Conservation (phyloP, 2,797 vertebrate species). For the Intellagama lesueurii region DNA sequence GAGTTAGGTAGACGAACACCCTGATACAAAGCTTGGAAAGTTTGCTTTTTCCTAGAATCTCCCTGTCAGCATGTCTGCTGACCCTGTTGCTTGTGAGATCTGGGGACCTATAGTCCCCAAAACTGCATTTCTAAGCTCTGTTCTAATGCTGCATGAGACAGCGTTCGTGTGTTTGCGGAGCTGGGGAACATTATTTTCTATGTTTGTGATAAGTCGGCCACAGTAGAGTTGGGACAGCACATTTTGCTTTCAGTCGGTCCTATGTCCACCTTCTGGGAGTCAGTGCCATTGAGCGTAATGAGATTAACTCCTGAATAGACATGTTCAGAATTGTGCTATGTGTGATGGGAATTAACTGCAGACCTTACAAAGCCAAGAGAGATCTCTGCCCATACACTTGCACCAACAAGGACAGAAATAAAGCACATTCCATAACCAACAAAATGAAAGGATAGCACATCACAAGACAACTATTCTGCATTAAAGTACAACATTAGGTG, state of each 20-base stretch:
- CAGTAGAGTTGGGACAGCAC: too few relatives aligned
- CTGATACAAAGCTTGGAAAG: too few relatives aligned
- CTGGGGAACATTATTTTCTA: too few relatives aligned
- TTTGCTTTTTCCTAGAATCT: too few relatives aligned
- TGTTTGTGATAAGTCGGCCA: too few relatives aligned
- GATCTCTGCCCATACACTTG: background rate
- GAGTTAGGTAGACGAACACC: too few relatives aligned
- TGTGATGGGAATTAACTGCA: conserved; percentile 12
- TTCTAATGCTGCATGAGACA: too few relatives aligned
- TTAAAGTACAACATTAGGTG: conserved; percentile 22
- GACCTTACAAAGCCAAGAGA: background rate
- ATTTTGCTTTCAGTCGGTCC: background rate
- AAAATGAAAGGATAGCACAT: background rate
- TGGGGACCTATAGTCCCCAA: too few relatives aligned
- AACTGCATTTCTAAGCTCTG: too few relatives aligned
- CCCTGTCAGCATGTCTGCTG: too few relatives aligned
- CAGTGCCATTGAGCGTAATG: background rate
- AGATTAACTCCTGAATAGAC: background rate
- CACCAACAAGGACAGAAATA: background rate
- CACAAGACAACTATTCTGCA: conserved; percentile 11
- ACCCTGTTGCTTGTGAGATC: too few relatives aligned
- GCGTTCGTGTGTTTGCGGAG: too few relatives aligned
- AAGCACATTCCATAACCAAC: background rate
- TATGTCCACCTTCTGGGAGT: background rate
- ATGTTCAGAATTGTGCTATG: background rate